Evolutionary conservation across 2,888 invertebrate species (phyloP), one percentile per base, ranked within the genome.

Genomic region (Molanna angustata): DNA sequence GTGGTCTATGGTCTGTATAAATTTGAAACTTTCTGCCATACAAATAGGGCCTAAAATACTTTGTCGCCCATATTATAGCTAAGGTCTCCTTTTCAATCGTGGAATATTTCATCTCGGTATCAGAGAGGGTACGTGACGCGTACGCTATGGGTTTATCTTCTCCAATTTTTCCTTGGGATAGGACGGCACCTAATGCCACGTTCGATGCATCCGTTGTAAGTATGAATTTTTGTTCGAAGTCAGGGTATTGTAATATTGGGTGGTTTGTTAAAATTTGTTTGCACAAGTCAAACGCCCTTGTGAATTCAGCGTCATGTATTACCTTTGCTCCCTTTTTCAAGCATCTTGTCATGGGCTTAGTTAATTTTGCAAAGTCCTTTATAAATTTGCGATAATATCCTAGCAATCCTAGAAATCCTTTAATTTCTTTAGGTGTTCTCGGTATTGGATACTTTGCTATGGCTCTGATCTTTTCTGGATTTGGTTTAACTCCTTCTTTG

Each of bases 381-480:
- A 44, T 44, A 14, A 44, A 44, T 22, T 27, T 6, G 21, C 44
- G 7, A 16, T 44, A 44, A 21, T 44, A 27, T 22, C 44, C 44
- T 9, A 22, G 6, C 11, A 44, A 16, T 22, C 44, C 27, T 20
- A 44, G 16, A 22, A 44, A 44, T n/a, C 18, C 14, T 44, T 44
- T 20, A 21, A 44, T 44, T n/a, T 44, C 44, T 6, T 44, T 20
- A 7, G n/a, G 4, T 4, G n/a, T 22, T 22, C 9, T 19, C 27
- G 44, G 44, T 44, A 7, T 20, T 4, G 44, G 44, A 27, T 22
- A 44, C 9, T 44, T 44, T 9, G 7, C n/a, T 9, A 44, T 22
- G n/a, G n/a, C 20, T 9, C n/a, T 20, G 4, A 44, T 44, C 19
- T 44, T 44, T 4, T 7, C 19, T n/a, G 44, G 44, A 27, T 44